These are phyloP conservation scores for Speoplatyrhinus poulsoni DNA, from an alignment of 2,113 vertebrate genomes.

Conservation along the genomic window DNA sequence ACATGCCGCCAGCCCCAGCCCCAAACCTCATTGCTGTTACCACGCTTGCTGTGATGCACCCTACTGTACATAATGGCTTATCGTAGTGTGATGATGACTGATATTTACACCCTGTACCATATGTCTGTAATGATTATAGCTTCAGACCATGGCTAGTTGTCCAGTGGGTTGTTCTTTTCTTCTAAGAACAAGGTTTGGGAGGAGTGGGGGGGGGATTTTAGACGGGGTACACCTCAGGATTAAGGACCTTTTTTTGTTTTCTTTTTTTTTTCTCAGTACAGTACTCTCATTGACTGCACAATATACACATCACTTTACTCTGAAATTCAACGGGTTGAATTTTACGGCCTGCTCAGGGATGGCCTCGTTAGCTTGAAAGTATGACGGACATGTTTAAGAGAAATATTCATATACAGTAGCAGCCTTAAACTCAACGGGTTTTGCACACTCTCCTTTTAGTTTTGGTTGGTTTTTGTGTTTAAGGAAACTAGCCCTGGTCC, in stretches of 20 bases:
- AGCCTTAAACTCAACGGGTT: conserved; percentile 80
- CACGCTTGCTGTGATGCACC: conserved; percentile 80
- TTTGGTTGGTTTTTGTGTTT: conserved; percentile 61
- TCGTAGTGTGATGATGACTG: conserved; percentile 80
- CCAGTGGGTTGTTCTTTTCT: conserved; percentile 60
- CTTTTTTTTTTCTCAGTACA: conserved; percentile 60
- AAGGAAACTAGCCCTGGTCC: conserved; percentile 59
- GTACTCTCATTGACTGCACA: conserved; percentile 82
- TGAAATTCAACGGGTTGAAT: conserved; percentile 81
- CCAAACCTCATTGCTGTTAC: conserved; percentile 58
- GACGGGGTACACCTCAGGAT: conserved; percentile 81
- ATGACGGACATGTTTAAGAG: conserved; percentile 74
- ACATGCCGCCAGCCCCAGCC: conserved; percentile 42
- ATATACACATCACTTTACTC: conserved; percentile 85
- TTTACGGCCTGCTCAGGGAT: conserved; percentile 82
- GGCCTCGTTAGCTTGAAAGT: conserved; percentile 83
- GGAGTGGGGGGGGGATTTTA: conserved; percentile 46
- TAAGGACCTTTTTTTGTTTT: conserved; percentile 75
- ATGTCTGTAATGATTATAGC: conserved; percentile 75
- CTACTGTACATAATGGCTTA: conserved; percentile 82
- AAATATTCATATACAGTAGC: conserved; percentile 63
- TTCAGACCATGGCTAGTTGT: conserved; percentile 71
- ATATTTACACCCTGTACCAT: conserved; percentile 77
- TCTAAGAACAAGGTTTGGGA: conserved; percentile 60
- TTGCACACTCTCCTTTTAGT: conserved; percentile 72